A percentile compares a stretch with the other conserved stretches of the same genome.
These are phyloP conservation scores for Tupaia tana DNA, from an alignment of 2,113 vertebrate genomes.

Conservation along the genomic window DNA sequence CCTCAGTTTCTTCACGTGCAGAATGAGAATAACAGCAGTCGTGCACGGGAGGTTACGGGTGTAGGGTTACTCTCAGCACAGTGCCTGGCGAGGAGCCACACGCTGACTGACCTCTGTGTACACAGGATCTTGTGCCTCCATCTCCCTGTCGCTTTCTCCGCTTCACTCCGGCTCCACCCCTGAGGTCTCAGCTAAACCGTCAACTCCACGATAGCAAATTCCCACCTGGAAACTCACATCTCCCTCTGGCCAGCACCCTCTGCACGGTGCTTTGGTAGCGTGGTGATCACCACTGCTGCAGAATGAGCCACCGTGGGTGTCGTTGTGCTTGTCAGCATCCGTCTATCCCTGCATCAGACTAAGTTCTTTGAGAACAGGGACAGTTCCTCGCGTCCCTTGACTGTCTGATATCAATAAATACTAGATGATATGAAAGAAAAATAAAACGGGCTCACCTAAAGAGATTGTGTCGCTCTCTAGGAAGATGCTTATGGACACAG, in stretches of 20 bases:
- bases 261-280: not conserved
- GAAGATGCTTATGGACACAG: not conserved
- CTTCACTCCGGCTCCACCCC: not conserved
- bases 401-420: not conserved
- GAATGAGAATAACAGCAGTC: not conserved
- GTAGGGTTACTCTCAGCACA: not conserved
- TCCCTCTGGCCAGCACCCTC: not conserved
- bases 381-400: not conserved
- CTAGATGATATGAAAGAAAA: not conserved
- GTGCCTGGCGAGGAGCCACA: not conserved
- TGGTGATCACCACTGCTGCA: not conserved
- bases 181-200: not conserved
- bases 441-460: not conserved
- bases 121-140: not conserved
- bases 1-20: not conserved
- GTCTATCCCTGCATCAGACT: not conserved
- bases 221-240: not conserved
- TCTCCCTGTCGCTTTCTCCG: not conserved
- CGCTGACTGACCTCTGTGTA: not conserved
- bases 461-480: not conserved
- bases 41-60: not conserved
- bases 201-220: not conserved
- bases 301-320: accelerated
- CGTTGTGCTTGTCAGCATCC: accelerated
- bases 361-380: not conserved